Percentiles rank a stretch among this genome's conserved stretches.
phyloP scores from a whole-genome alignment of 37 sponge, comb jelly and placozoan genomes.

The Petrosia ficiformis region DNA sequence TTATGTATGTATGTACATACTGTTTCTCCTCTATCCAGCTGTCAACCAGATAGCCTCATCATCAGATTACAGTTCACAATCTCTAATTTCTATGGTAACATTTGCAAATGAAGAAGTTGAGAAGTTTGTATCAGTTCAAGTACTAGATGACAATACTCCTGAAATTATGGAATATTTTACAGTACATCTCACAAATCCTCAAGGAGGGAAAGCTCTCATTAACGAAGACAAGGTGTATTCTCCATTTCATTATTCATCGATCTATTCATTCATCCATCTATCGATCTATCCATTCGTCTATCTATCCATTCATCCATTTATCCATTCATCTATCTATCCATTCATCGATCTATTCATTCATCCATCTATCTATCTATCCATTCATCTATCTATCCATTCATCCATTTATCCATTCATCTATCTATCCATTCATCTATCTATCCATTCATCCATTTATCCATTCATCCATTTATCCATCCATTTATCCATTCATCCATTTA shows the following conservation, averaged over 20 bases:
- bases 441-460: too few relatives aligned
- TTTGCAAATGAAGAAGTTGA: conserved; percentile 48
- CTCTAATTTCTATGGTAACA: conserved; percentile 11
- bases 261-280: too few relatives aligned
- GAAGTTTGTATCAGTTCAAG: conserved; percentile 16
- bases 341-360: too few relatives aligned
- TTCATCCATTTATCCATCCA: too few relatives aligned
- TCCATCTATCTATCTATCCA: background rate
- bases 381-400: background rate
- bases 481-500: conserved; percentile 26
- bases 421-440: too few relatives aligned
- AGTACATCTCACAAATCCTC: conserved; percentile 54
- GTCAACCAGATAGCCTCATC: conserved; percentile 10
- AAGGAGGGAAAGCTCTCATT: conserved; percentile 52
- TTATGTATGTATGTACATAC: background rate
- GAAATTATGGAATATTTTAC: conserved; percentile 69
- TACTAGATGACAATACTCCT: conserved; percentile 75
- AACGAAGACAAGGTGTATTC: conserved; percentile 28
- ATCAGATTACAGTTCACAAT: conserved; percentile 33
- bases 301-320: background rate
- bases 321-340: conserved; percentile 39
- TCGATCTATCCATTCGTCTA: too few relatives aligned
- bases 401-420: conserved; percentile 18
- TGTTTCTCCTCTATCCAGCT: background rate
- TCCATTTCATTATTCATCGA: background rate